A percentile compares a stretch with the other conserved stretches of the same genome.
phyloP scores from a whole-genome alignment of 2,113 vertebrate genomes.

The Caloenas nicobarica region DNA sequence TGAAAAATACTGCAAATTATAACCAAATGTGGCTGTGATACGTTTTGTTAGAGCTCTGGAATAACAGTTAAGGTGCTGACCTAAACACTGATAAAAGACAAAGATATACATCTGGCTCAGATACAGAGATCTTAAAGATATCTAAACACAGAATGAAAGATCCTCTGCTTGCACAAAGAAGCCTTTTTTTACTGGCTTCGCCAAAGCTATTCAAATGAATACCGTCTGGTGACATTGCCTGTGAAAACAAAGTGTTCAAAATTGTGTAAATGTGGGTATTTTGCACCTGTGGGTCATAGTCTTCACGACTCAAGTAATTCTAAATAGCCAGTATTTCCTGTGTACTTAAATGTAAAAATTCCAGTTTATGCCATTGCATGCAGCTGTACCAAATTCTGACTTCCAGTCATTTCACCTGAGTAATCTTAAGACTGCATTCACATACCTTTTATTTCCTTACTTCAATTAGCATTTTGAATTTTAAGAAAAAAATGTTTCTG shows the following conservation, averaged over 20 bases:
- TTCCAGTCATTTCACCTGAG: background rate
- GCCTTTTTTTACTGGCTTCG: background rate
- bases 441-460: background rate
- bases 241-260: background rate
- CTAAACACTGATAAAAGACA: conserved; percentile 20
- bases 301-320: background rate
- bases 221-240: background rate
- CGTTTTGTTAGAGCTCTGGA: conserved; percentile 47
- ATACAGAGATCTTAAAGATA: conserved; percentile 4
- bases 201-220: background rate
- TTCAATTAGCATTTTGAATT: background rate
- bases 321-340: background rate
- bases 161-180: background rate
- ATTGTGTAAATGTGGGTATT: background rate
- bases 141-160: background rate
- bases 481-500: background rate
- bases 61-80: conserved; percentile 31
- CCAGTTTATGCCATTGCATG: background rate
- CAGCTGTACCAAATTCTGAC: background rate
- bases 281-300: background rate
- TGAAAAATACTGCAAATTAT: conserved; percentile 68
- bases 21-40: conserved; percentile 65
- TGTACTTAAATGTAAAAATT: background rate
- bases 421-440: background rate
- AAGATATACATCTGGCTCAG: conserved; percentile 34